Evolutionary conservation across 2,888 invertebrate species (phyloP).

Genomic region (Tetranychus truncatus): DNA sequence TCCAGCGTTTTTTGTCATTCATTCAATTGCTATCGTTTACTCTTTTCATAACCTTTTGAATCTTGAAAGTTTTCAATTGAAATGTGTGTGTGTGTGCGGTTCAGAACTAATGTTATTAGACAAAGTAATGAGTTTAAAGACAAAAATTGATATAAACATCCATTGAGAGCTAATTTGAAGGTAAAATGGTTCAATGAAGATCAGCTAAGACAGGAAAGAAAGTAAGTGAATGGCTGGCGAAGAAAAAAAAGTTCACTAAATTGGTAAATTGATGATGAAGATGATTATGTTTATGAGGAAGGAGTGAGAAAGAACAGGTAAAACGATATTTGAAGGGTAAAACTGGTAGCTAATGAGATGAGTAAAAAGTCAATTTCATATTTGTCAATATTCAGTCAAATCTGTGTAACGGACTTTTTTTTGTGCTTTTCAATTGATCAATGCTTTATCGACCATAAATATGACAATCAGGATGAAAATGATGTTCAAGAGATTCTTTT

Average conservation of each 20-base stretch:
- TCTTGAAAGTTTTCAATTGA: neutral
- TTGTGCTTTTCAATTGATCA: neutral
- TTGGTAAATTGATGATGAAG: neutral
- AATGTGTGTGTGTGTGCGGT: neutral
- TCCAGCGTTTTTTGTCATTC: neutral
- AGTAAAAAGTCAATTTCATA: too few relatives aligned
- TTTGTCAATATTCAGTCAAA: too few relatives aligned
- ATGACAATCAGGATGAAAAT: too few relatives aligned
- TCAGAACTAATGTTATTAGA: neutral
- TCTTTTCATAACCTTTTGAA: too few relatives aligned
- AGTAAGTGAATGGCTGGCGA: neutral
- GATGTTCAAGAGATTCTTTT: too few relatives aligned
- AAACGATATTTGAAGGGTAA: neutral
- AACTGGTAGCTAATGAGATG: too few relatives aligned
- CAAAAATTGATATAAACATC: neutral
- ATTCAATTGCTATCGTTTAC: too few relatives aligned
- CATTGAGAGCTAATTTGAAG: neutral
- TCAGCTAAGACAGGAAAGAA: neutral
- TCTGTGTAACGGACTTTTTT: neutral
- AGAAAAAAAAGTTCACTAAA: neutral
- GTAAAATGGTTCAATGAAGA: neutral
- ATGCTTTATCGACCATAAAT: neutral
- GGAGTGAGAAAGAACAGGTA: neutral
- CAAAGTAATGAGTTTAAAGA: neutral
- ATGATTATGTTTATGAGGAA: neutral